Evolutionary conservation across 2,888 invertebrate species (phyloP), one percentile per base, ranked within the genome.

Genomic region (Galerucella calmariensis): DNA sequence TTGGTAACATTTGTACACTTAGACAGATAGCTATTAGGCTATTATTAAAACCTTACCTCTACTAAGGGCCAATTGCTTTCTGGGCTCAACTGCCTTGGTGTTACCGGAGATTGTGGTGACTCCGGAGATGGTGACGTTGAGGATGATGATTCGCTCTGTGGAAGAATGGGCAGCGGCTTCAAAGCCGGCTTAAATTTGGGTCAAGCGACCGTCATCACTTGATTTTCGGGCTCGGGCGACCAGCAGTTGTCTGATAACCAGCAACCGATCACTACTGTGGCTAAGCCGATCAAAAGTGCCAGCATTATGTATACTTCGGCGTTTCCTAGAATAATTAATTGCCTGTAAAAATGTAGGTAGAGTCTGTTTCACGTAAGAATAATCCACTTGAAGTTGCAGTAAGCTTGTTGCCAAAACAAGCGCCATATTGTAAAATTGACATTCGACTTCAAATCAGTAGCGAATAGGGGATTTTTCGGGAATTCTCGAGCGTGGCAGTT

Each of bases 201-300:
- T 93, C 92, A 93, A 88, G 92, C 92, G 85, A 92, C 90, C 82
- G 92, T 91, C 83, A 92, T 88, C 74, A 89, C 88, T 84, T 91
- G 90, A 84, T 92, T 92, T 67, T 88, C 88, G 74, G 93, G 93
- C 86, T 93, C 93, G 80, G 93, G 93, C 72, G 93, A 93, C 93
- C 93, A 93, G 87, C 93, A 93, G 88, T 93, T 93, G 90, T 93
- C 93, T 53, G 92, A 92, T 74, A 93, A 89, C 93, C 93, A 93
- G 88, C 93, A 93, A 81, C 93, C 93, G 82, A 93, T 92, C 81
- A 93, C 92, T 74, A 93, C 93, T 14, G 93, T 93, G 83, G 93
- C 90, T 84, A 93, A 90, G 67, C 93, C 93, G 85, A 93, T 93
- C 82, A 93, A 88, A 79, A 93, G 88, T 56, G 93, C 93, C 83